Base-by-base conservation (phyloP, 2,888 invertebrate genomes). In the Zonitis immaculata region DNA sequence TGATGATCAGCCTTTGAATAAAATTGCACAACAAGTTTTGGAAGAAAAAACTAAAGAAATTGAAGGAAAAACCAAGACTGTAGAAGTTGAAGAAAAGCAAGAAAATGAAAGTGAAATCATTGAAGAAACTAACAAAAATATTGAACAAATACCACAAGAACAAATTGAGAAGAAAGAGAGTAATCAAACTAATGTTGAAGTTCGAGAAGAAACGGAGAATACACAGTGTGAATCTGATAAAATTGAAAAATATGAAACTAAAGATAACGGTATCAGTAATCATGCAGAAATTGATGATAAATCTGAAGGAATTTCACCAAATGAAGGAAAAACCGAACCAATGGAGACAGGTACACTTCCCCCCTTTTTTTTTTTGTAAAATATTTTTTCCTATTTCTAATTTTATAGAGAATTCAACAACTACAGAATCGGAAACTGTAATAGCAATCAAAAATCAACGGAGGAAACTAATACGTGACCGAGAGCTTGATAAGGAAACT, bases 41-140 rank as follows among this genome's bases (percentile, higher is more conserved):
- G 52, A 61, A 16, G 46, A 60, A 59, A 62, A 66, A 22, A 39
- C 69, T 28, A 55, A 62, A 45, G 45, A 70, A 42, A 28, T 8
- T 56, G 71, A 68, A n/a, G n/a, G n/a, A 14, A 78, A 76, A 71
- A 77, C 74, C 2, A 44, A 2, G 0, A 27, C 27, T 27, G 20
- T n/a, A 26, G 27, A 25, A 44, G 5, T 14, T 35, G 73, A 68
- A 45, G 62, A 62, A n/a, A 61, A 61, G 7, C 65, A 64, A 18
- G 63, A 63, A 18, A 62, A 18, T 9, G 18, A 25, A 42, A 9
- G 6, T 22, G 44, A 44, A 42, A 18, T n/a, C 14, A 42, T 14
- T 12, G 45, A 32, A 28, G 42, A 25, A n/a, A 39, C 11, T 28
- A 42, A 46, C 26, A 20, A 14, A 44, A 28, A 42, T 27, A 46